Base-by-base conservation (phyloP, 2,797 vertebrate species). In the Apodemus agrarius region DNA sequence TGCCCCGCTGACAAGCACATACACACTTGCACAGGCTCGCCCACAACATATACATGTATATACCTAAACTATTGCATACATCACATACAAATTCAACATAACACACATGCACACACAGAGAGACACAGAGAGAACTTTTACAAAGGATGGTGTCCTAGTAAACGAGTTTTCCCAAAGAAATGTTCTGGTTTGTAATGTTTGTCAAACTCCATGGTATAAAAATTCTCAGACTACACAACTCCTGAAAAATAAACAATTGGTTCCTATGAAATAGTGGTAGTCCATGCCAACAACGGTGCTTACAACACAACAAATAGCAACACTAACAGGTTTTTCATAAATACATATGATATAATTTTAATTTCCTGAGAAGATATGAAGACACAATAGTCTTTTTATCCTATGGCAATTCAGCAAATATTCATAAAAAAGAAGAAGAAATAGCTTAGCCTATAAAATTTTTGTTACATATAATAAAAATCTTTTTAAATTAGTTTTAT, bases 361-460 rank as follows among this genome's bases (percentile, higher is more conserved):
- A 93, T 97, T 97, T 97, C 94, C 97, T 97, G 89, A 97, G 93
- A 95, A 88, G 46, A 88, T 80, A 94, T 57, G 17, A n/a, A 94
- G 57, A 91, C 76, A 31, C 16, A 81, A 81, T 31, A 17, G 57
- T 49, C 43, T 89, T 92, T 89, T 61, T 80, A n/a, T 49, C 24
- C 17, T 59, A 67, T 6, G 76, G 19, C 31, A 63, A 49, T 13
- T 94, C 52, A 88, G 67, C 61, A 93, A 78, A 40, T 79, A 16
- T 63, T 65, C 57, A 87, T 49, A 52, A 59, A 72, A 78, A 37
- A 54, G 12, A 91, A 79, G 14, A 84, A 96, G 78, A 78, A 85
- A 80, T 16, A 84, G 59, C 43, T 82, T 88, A 78, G 61, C 46
- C 34, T 90, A 26, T 7, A 86, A 37, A n/a, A 74, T 65, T 76